Base-by-base conservation (phyloP, 2,888 invertebrate species). In the Hydriomena furcata region DNA sequence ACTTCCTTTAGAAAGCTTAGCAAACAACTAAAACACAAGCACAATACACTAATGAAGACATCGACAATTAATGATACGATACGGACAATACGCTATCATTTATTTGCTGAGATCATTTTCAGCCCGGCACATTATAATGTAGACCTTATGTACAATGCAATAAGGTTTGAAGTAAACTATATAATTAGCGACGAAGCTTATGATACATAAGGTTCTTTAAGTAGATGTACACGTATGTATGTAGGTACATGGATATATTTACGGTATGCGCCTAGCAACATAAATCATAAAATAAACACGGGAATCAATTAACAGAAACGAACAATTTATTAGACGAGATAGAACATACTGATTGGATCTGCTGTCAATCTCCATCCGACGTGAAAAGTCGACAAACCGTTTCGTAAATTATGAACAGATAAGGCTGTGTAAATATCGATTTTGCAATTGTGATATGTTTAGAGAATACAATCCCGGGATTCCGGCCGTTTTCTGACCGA, bases 1-100 rank as follows among this genome's bases (percentile, higher is more conserved):
- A 58, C 75, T 82, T 82, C 79, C 78, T 76, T 71, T 77, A 84
- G 86, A 88, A 87, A 88, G 84, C 71, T 77, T 68, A 61, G 65
- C 73, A 81, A 84, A 80, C 68, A 73, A 60, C 52, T 55, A 67
- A 74, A 67, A 71, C 66, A 63, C 58, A 58, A 70, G 65, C 59
- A 52, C 52, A 63, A 65, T 60, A 61, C 52, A 66, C 73, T 80
- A 79, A 83, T 82, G 74, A 79, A 83, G 72, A 67, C 68, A 74
- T 82, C 65, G 59, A 67, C 66, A 68, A 72, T 76, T 73, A 74
- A 71, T 73, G 66, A 67, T 67, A 63, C 55, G 49, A 62, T 54
- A 54, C 60, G 57, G 60, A 71, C 71, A 68, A 70, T 70, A 62
- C 60, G 30, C 60, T 64, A 68, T 71, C 66, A 70, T 66, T 68